These are phyloP conservation scores for Cepphus grylle DNA, from an alignment of 2,113 vertebrate species.

Conservation along the genomic window DNA sequence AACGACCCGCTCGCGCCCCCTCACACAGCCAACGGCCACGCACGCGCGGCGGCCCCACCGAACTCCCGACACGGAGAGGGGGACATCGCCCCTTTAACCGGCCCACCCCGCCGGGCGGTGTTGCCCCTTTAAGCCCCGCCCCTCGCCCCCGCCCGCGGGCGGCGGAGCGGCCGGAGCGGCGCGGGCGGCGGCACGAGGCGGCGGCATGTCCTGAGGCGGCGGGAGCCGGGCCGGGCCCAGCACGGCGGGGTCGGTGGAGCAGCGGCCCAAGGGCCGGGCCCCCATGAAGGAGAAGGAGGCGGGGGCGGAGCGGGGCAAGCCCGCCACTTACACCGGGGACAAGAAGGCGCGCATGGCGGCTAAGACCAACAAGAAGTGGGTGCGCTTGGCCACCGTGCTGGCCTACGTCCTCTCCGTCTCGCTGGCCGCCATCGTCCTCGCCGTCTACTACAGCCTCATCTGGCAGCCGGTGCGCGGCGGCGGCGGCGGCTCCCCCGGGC, in stretches of 20 bases:
- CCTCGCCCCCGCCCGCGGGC: not conserved
- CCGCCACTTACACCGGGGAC: conserved; percentile 96
- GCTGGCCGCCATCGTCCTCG: conserved; percentile 95
- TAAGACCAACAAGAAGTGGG: conserved; percentile 99
- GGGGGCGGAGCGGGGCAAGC: conserved; percentile 91
- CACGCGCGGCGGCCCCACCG: too few relatives aligned
- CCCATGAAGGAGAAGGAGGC: conserved; percentile 93
- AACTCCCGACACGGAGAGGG: too few relatives aligned
- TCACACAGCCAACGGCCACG: not conserved
- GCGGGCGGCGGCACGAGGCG: not conserved
- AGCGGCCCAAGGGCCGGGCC: conserved; percentile 88
- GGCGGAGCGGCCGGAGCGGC: not conserved
- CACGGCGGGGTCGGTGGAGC: conserved; percentile 91
- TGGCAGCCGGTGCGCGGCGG: conserved; percentile 88
- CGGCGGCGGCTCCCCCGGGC: conserved; percentile 47
- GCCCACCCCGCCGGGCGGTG: conserved; percentile 2
- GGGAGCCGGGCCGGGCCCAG: conserved; percentile 67
- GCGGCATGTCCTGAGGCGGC: conserved; percentile 16
- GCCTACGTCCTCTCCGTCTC: conserved; percentile 97
- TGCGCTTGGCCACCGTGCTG: conserved; percentile 95
- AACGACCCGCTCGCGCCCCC: too few relatives aligned
- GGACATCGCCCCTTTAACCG: conserved; percentile 76
- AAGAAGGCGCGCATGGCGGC: conserved; percentile 99
- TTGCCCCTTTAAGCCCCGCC: not conserved
- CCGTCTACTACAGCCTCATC: conserved; percentile 96